Conservation (phyloP, 1,140 invertebrate genomes). For the Ostrea denselamellosa region DNA sequence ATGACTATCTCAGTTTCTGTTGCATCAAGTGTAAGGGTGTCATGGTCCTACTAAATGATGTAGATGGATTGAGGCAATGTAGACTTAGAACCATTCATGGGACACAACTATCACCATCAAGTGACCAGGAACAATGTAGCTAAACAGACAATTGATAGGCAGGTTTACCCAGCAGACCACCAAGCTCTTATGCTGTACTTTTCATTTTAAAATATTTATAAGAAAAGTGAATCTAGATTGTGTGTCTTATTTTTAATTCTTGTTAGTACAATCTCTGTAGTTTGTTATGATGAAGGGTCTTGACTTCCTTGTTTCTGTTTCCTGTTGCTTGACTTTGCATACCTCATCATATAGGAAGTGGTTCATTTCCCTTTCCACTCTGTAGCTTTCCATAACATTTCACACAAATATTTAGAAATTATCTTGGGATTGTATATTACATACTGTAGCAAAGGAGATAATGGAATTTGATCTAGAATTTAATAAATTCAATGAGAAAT, state of each 20-base stretch:
- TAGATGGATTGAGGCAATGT: too few species aligned
- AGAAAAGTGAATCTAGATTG: too few species aligned
- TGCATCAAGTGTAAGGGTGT: too few species aligned
- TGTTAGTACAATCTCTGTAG: not conserved
- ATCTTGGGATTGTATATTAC: not conserved
- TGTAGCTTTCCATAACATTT: slow-evolving; percentile 17
- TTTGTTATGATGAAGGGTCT: not conserved
- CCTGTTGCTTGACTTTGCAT: not conserved
- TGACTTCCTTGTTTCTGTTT: not conserved
- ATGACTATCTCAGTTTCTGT: too few species aligned
- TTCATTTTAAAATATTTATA: too few species aligned
- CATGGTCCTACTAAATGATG: too few species aligned
- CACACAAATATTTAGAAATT: slow-evolving; percentile 21
- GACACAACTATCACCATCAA: too few species aligned
- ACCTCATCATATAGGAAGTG: not conserved
- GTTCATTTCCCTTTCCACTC: not conserved
- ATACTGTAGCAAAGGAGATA: not conserved
- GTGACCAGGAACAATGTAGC: too few species aligned
- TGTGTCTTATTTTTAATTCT: not conserved
- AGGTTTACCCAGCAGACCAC: too few species aligned
- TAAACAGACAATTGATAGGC: too few species aligned
- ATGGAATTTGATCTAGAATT: not conserved
- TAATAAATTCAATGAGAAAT: not conserved
- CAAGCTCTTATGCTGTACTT: too few species aligned
- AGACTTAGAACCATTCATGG: too few species aligned